Base-by-base conservation (phyloP, 2,888 invertebrate species). In the Aporophyla nigra region DNA sequence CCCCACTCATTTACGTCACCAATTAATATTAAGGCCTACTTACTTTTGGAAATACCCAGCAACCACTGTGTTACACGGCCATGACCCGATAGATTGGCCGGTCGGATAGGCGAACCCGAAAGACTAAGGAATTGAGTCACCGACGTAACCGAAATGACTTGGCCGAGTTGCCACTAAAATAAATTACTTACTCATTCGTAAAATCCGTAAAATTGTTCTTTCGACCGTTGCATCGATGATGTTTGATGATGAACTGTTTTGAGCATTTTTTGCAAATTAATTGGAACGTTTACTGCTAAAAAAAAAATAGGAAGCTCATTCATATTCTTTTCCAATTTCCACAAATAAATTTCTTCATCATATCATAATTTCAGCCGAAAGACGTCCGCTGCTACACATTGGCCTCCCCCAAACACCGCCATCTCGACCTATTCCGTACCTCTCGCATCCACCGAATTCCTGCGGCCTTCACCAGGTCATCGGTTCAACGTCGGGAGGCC, bases 41-140 rank as follows among this genome's bases (percentile, higher is more conserved):
- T 43, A 66, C 49, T 66, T 56, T 61, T 14, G 40, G 46, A 43
- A 63, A 69, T 49, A 65, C 40, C 54, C 16, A 59, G 21, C 51
- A 49, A 61, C 54, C 49, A 73, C 73, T 73, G 53, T 63, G 16
- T 24, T 51, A 53, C 43, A 66, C 56, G 80, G 56, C 79, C 86
- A 59, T 86, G 86, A 86, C 74, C 74, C 46, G 12, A 74, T 74
- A 86, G 75, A 81, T 86, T 79, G 72, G 40, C 53, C 61, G 78
- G 53, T 33, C 61, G 70, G 76, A 83, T 78, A 80, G 61, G n/a
- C 12, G 43, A 21, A 56, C 14, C 19, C 51, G 27, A 59, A 56
- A 73, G 21, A 74, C 67, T 59, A 54, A 56, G 63, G 59, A 56
- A 74, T 81, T 84, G 73, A 84, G 82, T 84, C 83, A 84, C 54